Base-by-base conservation (phyloP, 2,888 invertebrate genomes). In the Netelia fuscicornis region DNA sequence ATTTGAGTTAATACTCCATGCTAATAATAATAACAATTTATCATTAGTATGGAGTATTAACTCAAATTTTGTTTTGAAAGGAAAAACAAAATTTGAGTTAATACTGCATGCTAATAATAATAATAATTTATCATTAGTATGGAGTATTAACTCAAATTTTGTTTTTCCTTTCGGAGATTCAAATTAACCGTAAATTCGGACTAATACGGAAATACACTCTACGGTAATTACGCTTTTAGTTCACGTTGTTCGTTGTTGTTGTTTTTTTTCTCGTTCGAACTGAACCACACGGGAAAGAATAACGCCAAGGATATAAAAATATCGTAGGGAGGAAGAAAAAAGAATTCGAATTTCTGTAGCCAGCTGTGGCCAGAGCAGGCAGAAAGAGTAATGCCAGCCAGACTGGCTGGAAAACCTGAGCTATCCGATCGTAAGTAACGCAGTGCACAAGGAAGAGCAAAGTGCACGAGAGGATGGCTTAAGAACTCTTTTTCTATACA, bases 381-480 rank as follows among this genome's bases (percentile, higher is more conserved):
- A n/a, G 58, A 67, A 67, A 58, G 48, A 58, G 48, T 44, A 54
- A 25, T 30, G n/a, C 10, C 8, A 23, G 23, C 10, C 9, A n/a
- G 42, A 13, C 11, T 9, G 56, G 67, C 8, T 64, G 68, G n/a
- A 77, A 62, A 64, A 77, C 65, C 23, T 23, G 13, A 67, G 77
- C 67, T 67, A 58, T 60, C 58, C 68, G 77, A 77, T 77, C 44
- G 68, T 67, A 44, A 65, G 77, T 44, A 60, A 68, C 56, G 42
- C 20, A 42, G 67, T 56, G 67, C 48, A 48, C n/a, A 44, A 48
- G 44, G 48, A 42, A 44, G 30, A 25, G 44, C 67, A 77, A 67
- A 77, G 77, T 68, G 77, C 77, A 77, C 42, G 67, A 42, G 48
- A 48, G 48, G 10, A 13, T 68, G 58, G 77, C 77, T 77, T 68